Conservation (phyloP, 2,888 invertebrate species). For the Heteromyza rotundicornis region DNA sequence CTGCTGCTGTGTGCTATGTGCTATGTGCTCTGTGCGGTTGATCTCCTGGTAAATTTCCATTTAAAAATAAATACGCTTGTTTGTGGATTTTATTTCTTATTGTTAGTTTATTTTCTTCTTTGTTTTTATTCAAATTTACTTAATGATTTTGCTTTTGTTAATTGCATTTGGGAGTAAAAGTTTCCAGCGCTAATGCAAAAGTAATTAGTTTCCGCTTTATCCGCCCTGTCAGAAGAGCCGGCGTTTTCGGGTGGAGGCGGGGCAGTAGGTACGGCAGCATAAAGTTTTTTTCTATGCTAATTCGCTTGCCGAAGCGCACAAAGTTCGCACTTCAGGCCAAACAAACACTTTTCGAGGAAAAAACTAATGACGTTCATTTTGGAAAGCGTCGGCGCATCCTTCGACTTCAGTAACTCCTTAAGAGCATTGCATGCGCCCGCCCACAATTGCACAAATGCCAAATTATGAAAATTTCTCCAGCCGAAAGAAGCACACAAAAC, state of each 20-base stretch:
- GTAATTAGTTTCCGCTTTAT: constrained; percentile 19
- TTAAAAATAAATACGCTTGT: constrained; percentile 18
- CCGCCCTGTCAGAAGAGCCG: background rate
- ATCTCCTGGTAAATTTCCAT: constrained; percentile 16
- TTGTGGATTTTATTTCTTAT: constrained; percentile 1
- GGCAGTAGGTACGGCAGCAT: background rate
- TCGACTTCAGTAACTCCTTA: background rate
- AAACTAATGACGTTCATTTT: constrained; percentile 3
- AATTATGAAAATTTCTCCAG: constrained; percentile 15
- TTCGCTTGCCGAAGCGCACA: constrained; percentile 18
- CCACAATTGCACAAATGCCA: constrained; percentile 14
- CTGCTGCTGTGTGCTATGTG: no score
- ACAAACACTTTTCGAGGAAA: background rate
- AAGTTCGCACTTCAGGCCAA: constrained; percentile 15
- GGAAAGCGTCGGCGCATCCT: background rate
- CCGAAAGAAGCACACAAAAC: background rate
- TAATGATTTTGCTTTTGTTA: constrained; percentile 18
- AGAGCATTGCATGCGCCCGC: constrained; percentile 4
- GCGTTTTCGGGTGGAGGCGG: background rate
- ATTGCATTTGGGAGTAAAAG: constrained; percentile 13
- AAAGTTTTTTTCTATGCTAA: constrained; percentile 25
- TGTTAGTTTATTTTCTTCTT: background rate
- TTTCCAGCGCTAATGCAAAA: constrained; percentile 22
- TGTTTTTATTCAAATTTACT: constrained; percentile 1
- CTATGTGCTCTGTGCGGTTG: no score